Base-by-base conservation (phyloP, 2,113 vertebrate genomes). In the Malurus melanocephalus region DNA sequence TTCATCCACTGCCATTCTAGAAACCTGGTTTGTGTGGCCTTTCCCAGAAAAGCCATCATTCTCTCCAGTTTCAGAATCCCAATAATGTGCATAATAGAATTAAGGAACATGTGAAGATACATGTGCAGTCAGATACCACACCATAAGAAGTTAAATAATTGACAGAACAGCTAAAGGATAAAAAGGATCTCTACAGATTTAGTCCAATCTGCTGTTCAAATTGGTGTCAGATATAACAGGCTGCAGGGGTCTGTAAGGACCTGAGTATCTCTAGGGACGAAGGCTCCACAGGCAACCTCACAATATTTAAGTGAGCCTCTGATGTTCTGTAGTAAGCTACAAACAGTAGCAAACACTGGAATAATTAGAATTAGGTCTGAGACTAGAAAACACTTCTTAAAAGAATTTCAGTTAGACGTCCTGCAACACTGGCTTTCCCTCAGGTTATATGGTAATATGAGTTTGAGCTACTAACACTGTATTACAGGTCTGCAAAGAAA, bases 21-120 rank as follows among this genome's bases (percentile, higher is more conserved):
- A 98, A 94, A 99, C 99, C 93, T 98, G 98, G 94, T 99, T 99
- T 32, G 98, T 98, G 95, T 99, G 99, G 42, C 99, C 99, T 88
- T 99, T 99, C 17, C 99, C 99, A 9, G 95, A 87, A 71, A 99
- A 98, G 59, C 94, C 95, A 83, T 98, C 98, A 3, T 98, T 99
- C 85, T 98, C 98, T 26, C 99, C 99, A 0, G 98, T 98, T 85
- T 98, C 98, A 18, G 98, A 97, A 96, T 99, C 98, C 99, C 99
- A 99, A 93, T 98, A 98, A 99, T 98, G 99, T 99, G 96, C 93
- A 93, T 26, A 17, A 3, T 1, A 51, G 43, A 32, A 95, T 98
- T 98, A 98, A 98, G 97, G 97, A 96, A 89, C 57, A 73, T 60
- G n/a, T 65, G 45, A 61, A 78, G 38, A 81, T 16, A 49, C 5